phyloP scores from a whole-genome alignment of 2,888 invertebrate species.

The Agonopterix alstromeriana region DNA sequence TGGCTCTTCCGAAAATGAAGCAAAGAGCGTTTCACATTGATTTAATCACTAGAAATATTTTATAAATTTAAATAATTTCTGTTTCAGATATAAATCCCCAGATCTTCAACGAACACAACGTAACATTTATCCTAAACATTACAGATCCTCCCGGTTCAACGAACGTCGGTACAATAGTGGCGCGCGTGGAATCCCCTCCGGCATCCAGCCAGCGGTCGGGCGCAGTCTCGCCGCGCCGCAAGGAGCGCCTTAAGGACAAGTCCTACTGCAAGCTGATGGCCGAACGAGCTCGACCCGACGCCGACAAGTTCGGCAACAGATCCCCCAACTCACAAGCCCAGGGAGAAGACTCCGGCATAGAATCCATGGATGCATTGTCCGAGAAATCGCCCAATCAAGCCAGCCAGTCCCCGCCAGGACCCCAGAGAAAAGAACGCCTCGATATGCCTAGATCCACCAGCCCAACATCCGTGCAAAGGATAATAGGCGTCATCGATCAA shows the following conservation, averaged over 20 bases:
- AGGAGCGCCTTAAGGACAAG: slow-evolving; percentile 68
- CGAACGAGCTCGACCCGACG: slow-evolving; percentile 51
- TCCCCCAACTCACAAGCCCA: slow-evolving; percentile 74
- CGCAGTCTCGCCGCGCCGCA: slow-evolving; percentile 46
- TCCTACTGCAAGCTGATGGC: slow-evolving; percentile 75
- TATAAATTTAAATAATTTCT: too few species aligned
- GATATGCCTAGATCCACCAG: slow-evolving; percentile 63
- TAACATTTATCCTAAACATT: slow-evolving; percentile 15
- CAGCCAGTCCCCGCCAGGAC: slow-evolving; percentile 81
- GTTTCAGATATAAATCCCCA: too few species aligned
- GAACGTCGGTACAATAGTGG: slow-evolving; percentile 80
- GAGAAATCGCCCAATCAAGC: slow-evolving; percentile 94
- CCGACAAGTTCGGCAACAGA: slow-evolving; percentile 54
- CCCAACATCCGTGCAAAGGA: slow-evolving; percentile 65
- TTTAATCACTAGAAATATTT: too few species aligned
- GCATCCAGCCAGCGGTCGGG: slow-evolving; percentile 29
- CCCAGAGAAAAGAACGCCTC: slow-evolving; percentile 57
- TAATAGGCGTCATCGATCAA: slow-evolving; percentile 54
- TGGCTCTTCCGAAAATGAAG: too few species aligned
- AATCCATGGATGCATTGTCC: slow-evolving; percentile 95
- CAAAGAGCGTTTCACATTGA: too few species aligned
- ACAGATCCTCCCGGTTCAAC: slow-evolving; percentile 80
- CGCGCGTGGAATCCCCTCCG: slow-evolving; percentile 45
- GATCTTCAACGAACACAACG: too few species aligned
- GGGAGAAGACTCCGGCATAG: slow-evolving; percentile 94